Evolutionary conservation across 2,113 vertebrate genomes (phyloP).

Genomic region (Hippocampus guttulatus): DNA sequence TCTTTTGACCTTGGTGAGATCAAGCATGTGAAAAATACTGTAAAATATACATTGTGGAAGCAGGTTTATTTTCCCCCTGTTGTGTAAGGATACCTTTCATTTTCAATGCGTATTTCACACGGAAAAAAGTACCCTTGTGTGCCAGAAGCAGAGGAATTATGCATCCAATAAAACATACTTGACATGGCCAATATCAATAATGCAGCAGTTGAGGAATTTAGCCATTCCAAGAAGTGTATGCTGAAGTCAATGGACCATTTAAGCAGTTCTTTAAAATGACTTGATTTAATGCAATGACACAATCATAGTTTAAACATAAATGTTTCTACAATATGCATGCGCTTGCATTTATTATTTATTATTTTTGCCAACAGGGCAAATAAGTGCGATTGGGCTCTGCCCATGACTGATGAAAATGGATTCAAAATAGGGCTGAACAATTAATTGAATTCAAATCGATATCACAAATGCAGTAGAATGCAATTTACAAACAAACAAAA

Average conservation of each 20-base stretch:
- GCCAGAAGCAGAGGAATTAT: not conserved
- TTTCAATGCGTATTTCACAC: not conserved
- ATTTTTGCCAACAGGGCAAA: not conserved
- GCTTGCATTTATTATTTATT: not conserved
- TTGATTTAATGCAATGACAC: not conserved
- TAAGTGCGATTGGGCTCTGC: not conserved
- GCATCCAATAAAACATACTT: not conserved
- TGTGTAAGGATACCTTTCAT: not conserved
- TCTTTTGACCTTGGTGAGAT: not conserved
- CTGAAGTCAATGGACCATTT: not conserved
- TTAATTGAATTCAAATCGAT: too few species aligned
- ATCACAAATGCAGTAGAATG: too few species aligned
- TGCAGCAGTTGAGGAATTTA: not conserved
- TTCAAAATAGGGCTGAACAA: not conserved
- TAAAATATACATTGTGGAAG: not conserved
- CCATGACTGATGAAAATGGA: constrained; percentile 8
- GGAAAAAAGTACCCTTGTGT: not conserved
- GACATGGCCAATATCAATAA: not conserved
- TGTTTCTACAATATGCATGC: not conserved
- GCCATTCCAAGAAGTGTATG: not conserved
- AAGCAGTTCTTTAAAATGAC: not conserved
- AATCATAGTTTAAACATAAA: not conserved
- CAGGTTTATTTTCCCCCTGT: constrained; percentile 1
- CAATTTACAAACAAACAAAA: too few species aligned
- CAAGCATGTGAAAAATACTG: not conserved